These are phyloP conservation scores for Mormyrus iriodes DNA, from an alignment of 2,113 vertebrate genomes.

Conservation along the genomic window DNA sequence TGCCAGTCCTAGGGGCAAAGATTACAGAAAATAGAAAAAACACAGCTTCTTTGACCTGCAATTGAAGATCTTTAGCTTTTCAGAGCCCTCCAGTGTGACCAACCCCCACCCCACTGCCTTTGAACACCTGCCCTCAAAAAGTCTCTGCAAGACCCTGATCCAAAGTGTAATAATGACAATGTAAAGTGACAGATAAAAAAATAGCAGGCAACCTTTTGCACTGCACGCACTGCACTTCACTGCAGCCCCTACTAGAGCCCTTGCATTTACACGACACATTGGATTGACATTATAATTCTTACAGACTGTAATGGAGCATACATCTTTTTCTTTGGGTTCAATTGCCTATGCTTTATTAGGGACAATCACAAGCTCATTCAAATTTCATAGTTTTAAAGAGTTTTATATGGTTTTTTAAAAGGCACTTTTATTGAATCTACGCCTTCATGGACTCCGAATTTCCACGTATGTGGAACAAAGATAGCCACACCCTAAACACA, in stretches of 20 bases:
- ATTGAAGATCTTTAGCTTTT: neutral
- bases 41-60: neutral
- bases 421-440: neutral
- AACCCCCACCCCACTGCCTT: neutral
- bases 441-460: neutral
- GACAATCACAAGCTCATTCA: neutral
- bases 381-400: neutral
- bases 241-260: neutral
- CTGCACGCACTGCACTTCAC: neutral
- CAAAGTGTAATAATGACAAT: neutral
- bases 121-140: neutral
- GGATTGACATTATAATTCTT: neutral
- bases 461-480: neutral
- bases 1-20: conserved; percentile 41
- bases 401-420: neutral
- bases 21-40: conserved; percentile 22
- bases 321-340: neutral
- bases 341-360: neutral
- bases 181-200: neutral
- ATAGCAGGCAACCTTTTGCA: neutral
- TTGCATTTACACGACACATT: neutral
- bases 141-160: neutral
- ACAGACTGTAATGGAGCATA: neutral
- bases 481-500: neutral
- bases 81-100: neutral